phyloP scores from a whole-genome alignment of 2,797 vertebrate species.

The Australoheros facetus region DNA sequence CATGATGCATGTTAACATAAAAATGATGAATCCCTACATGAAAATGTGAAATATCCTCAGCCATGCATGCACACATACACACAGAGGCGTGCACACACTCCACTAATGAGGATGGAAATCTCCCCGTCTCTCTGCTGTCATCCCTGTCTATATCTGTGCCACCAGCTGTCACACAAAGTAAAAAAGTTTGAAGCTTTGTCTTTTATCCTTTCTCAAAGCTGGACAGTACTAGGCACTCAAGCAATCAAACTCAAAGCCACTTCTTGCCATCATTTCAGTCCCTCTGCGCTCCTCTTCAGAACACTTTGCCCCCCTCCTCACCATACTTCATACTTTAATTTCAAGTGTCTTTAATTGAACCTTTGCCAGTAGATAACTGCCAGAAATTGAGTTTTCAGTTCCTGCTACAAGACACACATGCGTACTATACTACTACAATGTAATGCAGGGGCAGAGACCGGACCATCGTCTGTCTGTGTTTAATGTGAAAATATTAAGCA shows the following conservation, averaged over 20 bases:
- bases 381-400: neutral
- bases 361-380: neutral
- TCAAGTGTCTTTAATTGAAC: slow-evolving; percentile 21
- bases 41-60: neutral
- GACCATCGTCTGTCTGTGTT: slow-evolving; percentile 3
- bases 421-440: neutral
- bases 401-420: neutral
- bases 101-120: slow-evolving; percentile 68
- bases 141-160: slow-evolving; percentile 43
- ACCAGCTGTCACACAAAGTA: slow-evolving; percentile 59
- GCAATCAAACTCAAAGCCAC: slow-evolving; percentile 47
- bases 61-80: neutral
- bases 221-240: slow-evolving; percentile 37
- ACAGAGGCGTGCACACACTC: slow-evolving; percentile 12
- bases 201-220: slow-evolving; percentile 47
- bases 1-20: neutral
- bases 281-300: slow-evolving; percentile 26
- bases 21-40: neutral
- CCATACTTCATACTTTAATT: neutral
- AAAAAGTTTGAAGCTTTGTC: slow-evolving; percentile 56
- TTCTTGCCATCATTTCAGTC: slow-evolving; percentile 18
- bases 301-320: neutral
- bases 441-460: neutral
- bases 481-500: slow-evolving; percentile 1
- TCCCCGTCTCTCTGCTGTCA: slow-evolving; percentile 47